Evolutionary conservation across 2,888 invertebrate species (phyloP).

Genomic region (Parnassius apollo): DNA sequence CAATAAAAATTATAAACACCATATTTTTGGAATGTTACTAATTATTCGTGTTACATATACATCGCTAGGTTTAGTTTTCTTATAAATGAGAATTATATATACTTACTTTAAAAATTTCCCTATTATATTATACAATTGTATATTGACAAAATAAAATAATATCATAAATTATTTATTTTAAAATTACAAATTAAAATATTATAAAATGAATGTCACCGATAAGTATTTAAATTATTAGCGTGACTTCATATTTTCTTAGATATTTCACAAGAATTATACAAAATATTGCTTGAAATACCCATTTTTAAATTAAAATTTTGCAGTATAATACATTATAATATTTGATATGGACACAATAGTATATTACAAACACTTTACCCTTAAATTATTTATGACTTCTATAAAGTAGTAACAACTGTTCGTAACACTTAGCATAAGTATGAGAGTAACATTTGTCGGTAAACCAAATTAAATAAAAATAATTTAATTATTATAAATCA

Average conservation of each 20-base stretch:
- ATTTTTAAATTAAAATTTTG: constrained; percentile 7
- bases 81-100: not conserved
- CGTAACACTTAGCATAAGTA: too few species aligned
- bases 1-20: not conserved
- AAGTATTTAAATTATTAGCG: too few species aligned
- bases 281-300: constrained; percentile 10
- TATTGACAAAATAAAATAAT: too few species aligned
- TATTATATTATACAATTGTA: not conserved
- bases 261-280: constrained; percentile 1
- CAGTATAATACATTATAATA: constrained; percentile 6
- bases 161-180: too few species aligned
- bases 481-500: too few species aligned
- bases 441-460: too few species aligned
- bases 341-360: constrained; percentile 22
- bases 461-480: too few species aligned
- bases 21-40: constrained; percentile 16
- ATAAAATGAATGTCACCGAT: too few species aligned
- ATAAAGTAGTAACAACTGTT: too few species aligned
- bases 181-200: too few species aligned
- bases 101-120: not conserved
- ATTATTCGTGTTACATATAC: not conserved
- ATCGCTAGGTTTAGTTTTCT: not conserved
- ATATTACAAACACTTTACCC: constrained; percentile 13
- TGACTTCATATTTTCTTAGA: not conserved
- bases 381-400: not conserved